Evolutionary conservation across 2,888 invertebrate genomes (phyloP), one percentile per base, ranked within the genome.

Genomic region (Parochlus steinenii): DNA sequence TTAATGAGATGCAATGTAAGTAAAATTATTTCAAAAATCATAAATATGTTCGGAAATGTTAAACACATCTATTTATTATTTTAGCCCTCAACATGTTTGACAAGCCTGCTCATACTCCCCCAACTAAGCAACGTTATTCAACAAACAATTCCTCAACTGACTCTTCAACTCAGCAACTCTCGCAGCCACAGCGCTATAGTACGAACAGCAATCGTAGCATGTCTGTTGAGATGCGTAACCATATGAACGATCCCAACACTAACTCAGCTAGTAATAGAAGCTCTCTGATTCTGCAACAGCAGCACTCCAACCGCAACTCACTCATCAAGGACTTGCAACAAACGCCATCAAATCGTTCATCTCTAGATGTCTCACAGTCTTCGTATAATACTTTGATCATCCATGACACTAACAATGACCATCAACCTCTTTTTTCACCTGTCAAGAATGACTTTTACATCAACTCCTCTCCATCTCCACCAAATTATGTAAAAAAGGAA

Each of bases 301-400:
- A 37, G 18, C 33, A 34, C n/a, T 26, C 14, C 26, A 33, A n/a
- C n/a, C 41, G 37, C 23, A 41, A 43, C 39, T 60, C 61, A 17
- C 77, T 77, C 52, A 64, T 77, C 30, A 77, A 75, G 48, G 73
- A 72, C 2, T 48, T 67, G 5, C 65, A 67, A 43, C 69, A 69
- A 4, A 60, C 70, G 3, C 69, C 69, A 15, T 48, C 71, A 33
- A 72, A 71, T 49, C 60, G 71, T 38, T 71, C 71, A 46, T 71
- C 71, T 17, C 56, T 77, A 46, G 78, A 79, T 53, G 74, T 77
- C 4, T 78, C 78, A 18, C 75, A 78, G 6, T 78, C 79, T 35
- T 78, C 80, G 3, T 83, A 82, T 51, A 82, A 82, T 50, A 83
- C 83, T 10, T 67, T 85, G 29, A 82, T 83, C 44, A 83, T 85